Base-by-base conservation (phyloP, 2,797 vertebrate genomes). In the Pelodytes ibericus region DNA sequence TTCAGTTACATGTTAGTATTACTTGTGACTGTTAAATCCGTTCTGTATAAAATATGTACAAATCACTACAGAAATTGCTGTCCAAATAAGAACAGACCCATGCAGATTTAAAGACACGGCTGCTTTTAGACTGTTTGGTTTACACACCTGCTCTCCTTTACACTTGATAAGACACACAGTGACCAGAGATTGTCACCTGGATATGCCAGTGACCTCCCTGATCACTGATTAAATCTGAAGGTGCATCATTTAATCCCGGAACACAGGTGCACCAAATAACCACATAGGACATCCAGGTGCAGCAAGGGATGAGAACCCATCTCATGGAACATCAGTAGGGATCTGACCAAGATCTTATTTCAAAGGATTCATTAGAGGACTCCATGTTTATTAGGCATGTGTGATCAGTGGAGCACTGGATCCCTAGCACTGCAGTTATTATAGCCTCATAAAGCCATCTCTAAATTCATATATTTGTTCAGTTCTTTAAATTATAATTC, bases 281-380 rank as follows among this genome's bases (percentile, higher is more conserved):
- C 77, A 79, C 63, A 72, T 64, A 67, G 20, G 47, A 58, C 39
- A 57, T 29, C 71, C 77, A 79, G 77, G 77, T 73, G 77, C 71
- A 31, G 61, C 71, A 10, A 1, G 41, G 41, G 41, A 72, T 27
- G 36, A 49, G 51, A 66, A 64, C n/a, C 68, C 69, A 60, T 33
- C 57, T 47, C 61, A 44, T 22, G 20, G 22, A 51, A 47, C 33
- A 29, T 18, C 27, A 53, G 56, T 10, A 49, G 29, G 47, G 20
- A 9, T 56, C 27, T 27, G 49, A 24, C 24, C 36, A 25, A 24
- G 75, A 73, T 78, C 76, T 61, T 26, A 68, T 79, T 79, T 79
- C 77, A 79, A 79, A 74, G 64, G 71, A 64, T 79, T 79, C 73
- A 79, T 79, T 79, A 79, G 8, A 44, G 64, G 41, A 25, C 8